Base-by-base conservation (phyloP, 1,140 invertebrate species). In the Drosophila equinoxialis region DNA sequence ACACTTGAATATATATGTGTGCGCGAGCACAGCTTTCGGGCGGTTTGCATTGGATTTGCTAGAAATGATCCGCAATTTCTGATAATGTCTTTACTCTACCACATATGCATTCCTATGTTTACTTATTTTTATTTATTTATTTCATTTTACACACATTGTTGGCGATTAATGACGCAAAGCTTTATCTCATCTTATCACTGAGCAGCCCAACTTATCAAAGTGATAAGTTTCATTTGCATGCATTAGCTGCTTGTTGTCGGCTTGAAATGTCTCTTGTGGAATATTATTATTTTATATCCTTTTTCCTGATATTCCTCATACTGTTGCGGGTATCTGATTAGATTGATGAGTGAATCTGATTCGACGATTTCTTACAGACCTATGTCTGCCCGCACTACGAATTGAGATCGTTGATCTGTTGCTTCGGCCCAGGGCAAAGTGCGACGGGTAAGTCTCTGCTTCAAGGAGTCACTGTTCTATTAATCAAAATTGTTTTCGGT, bases 281-380 rank as follows among this genome's bases (percentile, higher is more conserved):
- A 39, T 77, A 45, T 30, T 78, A 78, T 20, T 78, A 78, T 33
- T 78, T 78, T n/a, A 63, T 78, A 63, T 78, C 75, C 68, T 78
- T 78, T 10, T 42, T 78, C 8, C 37, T 78, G 59, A 77, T 78
- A 54, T 78, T 77, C 17, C 37, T 77, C 1, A 72, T 78, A n/a
- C 26, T 78, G 54, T 45, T 78, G 26, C 45, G 76, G 68, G 75
- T 0, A 26, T 10, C 17, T 2, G 2, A 8, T 10, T 14, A 2
- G 6, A 6, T 17, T 0, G 14, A 20, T 8, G 7, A 1, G 17
- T 0, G 51, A 74, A 68, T 8, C 30, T 6, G 3, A 23, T 45
- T 48, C 6, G 45, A 0, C 6, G 2, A 17, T 60, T 14, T 37
- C 20, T 3, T 6, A 58, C 20, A 76, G 74, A 61, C 74, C 30